Conservation (phyloP, 2,888 invertebrate genomes). For the Biston stratarius region DNA sequence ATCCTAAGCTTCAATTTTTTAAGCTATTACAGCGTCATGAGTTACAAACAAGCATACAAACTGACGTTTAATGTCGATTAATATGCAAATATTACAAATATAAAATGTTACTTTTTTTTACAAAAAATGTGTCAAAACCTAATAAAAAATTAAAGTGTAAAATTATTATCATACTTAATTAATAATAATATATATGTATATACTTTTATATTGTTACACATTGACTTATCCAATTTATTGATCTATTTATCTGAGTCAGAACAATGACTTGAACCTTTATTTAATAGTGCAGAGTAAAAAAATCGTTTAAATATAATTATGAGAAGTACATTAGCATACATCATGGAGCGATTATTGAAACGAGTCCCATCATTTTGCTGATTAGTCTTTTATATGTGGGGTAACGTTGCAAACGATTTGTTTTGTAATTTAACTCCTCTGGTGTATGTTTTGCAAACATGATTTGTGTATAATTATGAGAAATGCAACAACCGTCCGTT, state of each 20-base stretch:
- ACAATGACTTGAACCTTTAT: background rate
- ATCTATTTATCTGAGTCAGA: background rate
- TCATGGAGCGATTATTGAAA: constrained; percentile 24
- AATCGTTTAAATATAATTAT: constrained; percentile 22
- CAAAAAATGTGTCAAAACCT: no score
- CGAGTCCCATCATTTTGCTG: constrained; percentile 36
- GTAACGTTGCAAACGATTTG: constrained; percentile 26
- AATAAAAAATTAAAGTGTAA: no score
- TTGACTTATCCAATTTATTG: no score
- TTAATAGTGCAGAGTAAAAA: background rate
- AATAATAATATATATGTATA: no score
- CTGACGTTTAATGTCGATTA: no score
- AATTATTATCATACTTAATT: no score
- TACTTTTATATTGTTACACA: no score
- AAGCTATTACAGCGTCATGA: background rate
- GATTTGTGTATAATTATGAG: constrained; percentile 15
- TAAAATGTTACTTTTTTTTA: no score
- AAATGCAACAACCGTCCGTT: constrained; percentile 15
- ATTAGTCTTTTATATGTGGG: constrained; percentile 22
- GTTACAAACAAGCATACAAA: background rate
- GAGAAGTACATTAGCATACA: constrained; percentile 33
- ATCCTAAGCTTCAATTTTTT: no score
- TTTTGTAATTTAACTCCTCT: constrained; percentile 30
- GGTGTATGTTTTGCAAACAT: constrained; percentile 26
- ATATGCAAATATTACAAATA: no score